Evolutionary conservation across 2,113 vertebrate genomes (phyloP), one percentile per base, ranked within the genome.

Genomic region (Rhinogobius similis): DNA sequence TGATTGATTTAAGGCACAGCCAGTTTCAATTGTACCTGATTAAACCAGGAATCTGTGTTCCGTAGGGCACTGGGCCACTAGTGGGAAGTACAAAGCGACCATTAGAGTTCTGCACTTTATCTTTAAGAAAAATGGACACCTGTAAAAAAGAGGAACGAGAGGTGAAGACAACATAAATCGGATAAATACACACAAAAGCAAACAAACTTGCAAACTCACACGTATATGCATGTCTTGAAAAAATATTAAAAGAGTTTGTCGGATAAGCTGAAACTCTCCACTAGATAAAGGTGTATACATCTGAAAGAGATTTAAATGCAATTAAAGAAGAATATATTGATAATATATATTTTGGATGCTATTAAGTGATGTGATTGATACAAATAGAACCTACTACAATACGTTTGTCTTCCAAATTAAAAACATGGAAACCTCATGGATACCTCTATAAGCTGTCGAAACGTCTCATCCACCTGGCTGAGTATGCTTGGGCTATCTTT

Each of bases 141-240:
- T 99, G 84, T 56, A 20, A 75, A 53, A 20, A 62, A 68, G 2
- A 68, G 20, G 72, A 18, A 55, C 0, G 48, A 5, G 0, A 50
- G 43, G 4, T 61, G 3, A 64, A 14, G 2, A 67, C 62, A 53
- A 48, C 1, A 27, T n/a, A 43, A 21, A 5, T 73, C 4, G 50
- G 43, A 63, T 16, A 2, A 24, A 23, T 6, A 16, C n/a, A 39
- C 16, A 39, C n/a, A 41, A 23, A 14, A 9, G 23, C 1, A 63
- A 43, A 24, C 11, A 3, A 23, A 43, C n/a, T 21, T 23, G 21
- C 48, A 52, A 21, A 7, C 95, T 95, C 91, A 99, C 98, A 91
- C 97, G 91, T 83, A 99, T 98, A 67, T 99, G 98, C 94, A 99
- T 96, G 86, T 99, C 97, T 90, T 99, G 98, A 84, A 99, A 99